Percentiles rank a stretch among this genome's conserved stretches.
These are phyloP conservation scores for Pasiphila rectangulata DNA, from an alignment of 2,888 invertebrate species.

Conservation along the genomic window DNA sequence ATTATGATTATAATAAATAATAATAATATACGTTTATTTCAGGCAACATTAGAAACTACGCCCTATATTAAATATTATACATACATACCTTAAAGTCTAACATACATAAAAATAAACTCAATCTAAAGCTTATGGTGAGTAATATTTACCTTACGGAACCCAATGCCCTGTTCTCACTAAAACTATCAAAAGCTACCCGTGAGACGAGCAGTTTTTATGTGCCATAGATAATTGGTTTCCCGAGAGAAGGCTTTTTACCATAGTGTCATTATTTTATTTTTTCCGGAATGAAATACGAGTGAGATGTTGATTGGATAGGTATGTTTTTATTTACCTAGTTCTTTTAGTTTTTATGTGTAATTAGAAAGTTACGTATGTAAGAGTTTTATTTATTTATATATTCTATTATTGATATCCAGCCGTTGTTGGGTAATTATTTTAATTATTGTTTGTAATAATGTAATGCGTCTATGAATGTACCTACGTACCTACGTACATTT, in stretches of 20 bases:
- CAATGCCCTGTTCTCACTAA: slow-evolving; percentile 3
- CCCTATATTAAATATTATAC: too few relatives aligned
- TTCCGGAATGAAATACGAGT: slow-evolving; percentile 25
- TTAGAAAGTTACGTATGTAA: slow-evolving; percentile 6
- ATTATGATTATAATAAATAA: neutral
- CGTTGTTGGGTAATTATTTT: too few relatives aligned
- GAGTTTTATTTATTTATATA: too few relatives aligned
- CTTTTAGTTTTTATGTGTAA: neutral
- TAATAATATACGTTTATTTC: too few relatives aligned
- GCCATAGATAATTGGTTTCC: slow-evolving; percentile 37
- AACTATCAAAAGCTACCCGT: slow-evolving; percentile 20
- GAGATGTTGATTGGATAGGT: slow-evolving; percentile 32
- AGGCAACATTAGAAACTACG: too few relatives aligned
- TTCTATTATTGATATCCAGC: too few relatives aligned
- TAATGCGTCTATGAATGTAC: too few relatives aligned
- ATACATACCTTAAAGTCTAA: too few relatives aligned
- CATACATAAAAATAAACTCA: too few relatives aligned
- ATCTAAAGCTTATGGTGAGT: too few relatives aligned
- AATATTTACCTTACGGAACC: slow-evolving; percentile 22
- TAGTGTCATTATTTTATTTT: slow-evolving; percentile 30
- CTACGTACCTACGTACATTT: too few relatives aligned
- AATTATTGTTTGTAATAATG: too few relatives aligned
- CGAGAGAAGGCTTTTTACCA: slow-evolving; percentile 28
- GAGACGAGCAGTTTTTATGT: slow-evolving; percentile 31
- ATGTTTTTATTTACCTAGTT: slow-evolving; percentile 18